Percentiles rank a stretch among this genome's conserved stretches.
Evolutionary conservation across 1,140 invertebrate genomes (phyloP).

Genomic region (Nasonia longicornis): DNA sequence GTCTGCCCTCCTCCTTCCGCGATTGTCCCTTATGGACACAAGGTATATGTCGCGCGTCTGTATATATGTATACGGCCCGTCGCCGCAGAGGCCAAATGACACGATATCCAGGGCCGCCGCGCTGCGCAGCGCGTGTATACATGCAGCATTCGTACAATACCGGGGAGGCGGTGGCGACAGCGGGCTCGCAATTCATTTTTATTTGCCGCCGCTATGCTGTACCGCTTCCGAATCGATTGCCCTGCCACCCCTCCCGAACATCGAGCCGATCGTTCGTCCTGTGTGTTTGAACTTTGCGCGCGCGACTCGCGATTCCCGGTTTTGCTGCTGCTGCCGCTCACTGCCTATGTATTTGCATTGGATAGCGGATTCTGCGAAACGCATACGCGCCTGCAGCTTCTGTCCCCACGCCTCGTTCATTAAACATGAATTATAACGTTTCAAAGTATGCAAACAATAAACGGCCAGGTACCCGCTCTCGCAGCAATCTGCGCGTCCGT

Average conservation of each 20-base stretch:
- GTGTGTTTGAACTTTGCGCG: not conserved
- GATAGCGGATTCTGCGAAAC: not conserved
- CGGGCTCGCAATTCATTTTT: conserved; percentile 6
- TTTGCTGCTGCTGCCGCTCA: not conserved
- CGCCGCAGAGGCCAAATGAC: not conserved
- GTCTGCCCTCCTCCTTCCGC: not conserved
- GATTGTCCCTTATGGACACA: not conserved
- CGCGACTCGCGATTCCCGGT: not conserved
- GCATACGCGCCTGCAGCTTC: not conserved
- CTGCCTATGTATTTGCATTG: not conserved
- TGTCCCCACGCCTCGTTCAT: not conserved
- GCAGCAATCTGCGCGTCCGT: no score
- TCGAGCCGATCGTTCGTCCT: not conserved
- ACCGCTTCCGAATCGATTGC: not conserved
- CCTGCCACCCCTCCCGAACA: not conserved
- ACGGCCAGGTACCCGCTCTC: not conserved
- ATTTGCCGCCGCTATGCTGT: not conserved
- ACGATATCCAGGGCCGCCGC: not conserved
- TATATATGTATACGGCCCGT: not conserved
- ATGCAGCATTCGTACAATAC: conserved; percentile 1
- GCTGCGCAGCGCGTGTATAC: not conserved
- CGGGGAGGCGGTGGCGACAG: no score
- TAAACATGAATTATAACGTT: conserved; percentile 1
- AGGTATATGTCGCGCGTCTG: not conserved
- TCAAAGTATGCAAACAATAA: conserved; percentile 1